Evolutionary conservation across 2,888 invertebrate genomes (phyloP), one percentile per base, ranked within the genome.

Genomic region (Torymus tubicola): DNA sequence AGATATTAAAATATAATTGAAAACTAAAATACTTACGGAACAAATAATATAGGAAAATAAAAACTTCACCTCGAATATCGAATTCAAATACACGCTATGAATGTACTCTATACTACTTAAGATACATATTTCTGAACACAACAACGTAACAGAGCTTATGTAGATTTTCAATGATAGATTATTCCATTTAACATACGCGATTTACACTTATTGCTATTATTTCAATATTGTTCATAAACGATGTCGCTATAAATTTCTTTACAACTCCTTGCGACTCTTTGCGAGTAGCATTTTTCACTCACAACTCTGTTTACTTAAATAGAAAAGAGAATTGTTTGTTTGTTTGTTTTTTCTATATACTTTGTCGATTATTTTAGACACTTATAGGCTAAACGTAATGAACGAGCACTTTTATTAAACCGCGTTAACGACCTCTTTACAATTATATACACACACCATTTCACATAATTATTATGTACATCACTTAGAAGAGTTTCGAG

Each of bases 361-460:
- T 53, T 42, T 69, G 13, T 55, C 68, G 63, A 74, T 61, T 77
- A 64, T 75, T 78, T 73, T 65, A 78, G 55, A 70, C 69, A 73
- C 57, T 72, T 78, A 75, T 53, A 65, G 42, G 50, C 24, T 73
- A 82, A 52, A 73, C 68, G 52, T 58, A 82, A 24, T 50, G 70
- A 64, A 76, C 55, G 76, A 81, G 72, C 64, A 79, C 72, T 76
- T 78, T 50, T 53, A 75, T 42, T 72, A 60, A 24, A 74, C 55
- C 61, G 68, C 69, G 13, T 63, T 69, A 78, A 82, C 63, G 64
- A 81, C 81, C 60, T 82, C 80, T 83, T 82, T 83, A 83, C 83
- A 82, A 81, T 57, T 83, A 83, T 83, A 82, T 83, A 81, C 76
- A 83, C 70, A 80, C 69, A 73, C 70, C 74, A 67, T 68, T 78